phyloP scores from a whole-genome alignment of 1,140 invertebrate species.

The Triops cancriformis region DNA sequence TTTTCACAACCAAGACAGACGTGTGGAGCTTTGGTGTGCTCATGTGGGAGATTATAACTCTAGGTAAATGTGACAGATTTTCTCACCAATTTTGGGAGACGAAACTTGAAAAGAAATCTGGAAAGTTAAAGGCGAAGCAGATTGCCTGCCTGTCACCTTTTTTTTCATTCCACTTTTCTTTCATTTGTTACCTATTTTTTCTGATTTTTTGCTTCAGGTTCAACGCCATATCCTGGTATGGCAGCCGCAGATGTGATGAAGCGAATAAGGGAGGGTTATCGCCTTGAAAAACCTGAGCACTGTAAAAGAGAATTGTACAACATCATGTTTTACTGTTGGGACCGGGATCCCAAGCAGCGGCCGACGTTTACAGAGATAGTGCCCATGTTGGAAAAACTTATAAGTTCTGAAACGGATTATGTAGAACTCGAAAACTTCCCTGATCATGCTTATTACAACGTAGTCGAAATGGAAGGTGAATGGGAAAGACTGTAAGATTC shows the following conservation, averaged over 20 bases:
- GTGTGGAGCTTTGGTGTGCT: conserved; percentile 89
- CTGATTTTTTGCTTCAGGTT: conserved; percentile 45
- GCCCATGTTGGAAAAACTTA: conserved; percentile 63
- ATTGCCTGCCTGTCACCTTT: not conserved
- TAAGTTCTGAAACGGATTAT: conserved; percentile 83
- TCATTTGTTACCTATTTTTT: not conserved
- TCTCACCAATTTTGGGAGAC: conserved; percentile 40
- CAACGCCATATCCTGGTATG: conserved; percentile 79
- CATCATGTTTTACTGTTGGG: conserved; percentile 91
- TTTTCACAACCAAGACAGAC: conserved; percentile 83
- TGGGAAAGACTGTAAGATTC: not conserved
- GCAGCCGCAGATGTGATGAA: conserved; percentile 73
- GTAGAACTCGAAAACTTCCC: conserved; percentile 86
- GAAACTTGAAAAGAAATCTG: conserved; percentile 35
- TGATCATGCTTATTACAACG: conserved; percentile 89
- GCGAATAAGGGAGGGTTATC: conserved; percentile 67
- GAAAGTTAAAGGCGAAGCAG: not conserved
- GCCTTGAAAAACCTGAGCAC: conserved; percentile 79
- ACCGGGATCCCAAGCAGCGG: conserved; percentile 62
- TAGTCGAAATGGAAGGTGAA: conserved; percentile 42
- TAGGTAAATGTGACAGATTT: conserved; percentile 47
- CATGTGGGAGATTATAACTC: conserved; percentile 69
- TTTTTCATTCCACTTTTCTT: not conserved
- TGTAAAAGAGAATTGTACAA: conserved; percentile 81
- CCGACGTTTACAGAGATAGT: conserved; percentile 73